Conservation (phyloP, 1,140 invertebrate genomes). For the Caenorhabditis latens region DNA sequence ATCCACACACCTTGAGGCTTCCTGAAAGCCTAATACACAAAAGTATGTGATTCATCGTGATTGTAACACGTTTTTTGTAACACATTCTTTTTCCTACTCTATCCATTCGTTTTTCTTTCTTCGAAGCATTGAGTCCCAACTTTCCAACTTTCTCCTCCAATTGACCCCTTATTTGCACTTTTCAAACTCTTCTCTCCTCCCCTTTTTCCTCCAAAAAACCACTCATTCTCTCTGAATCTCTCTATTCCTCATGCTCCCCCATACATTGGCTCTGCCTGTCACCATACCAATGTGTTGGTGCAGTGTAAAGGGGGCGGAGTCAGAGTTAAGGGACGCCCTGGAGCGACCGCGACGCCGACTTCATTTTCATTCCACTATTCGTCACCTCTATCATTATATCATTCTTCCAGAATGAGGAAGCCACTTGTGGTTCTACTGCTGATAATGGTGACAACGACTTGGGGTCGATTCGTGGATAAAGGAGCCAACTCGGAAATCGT, state of each 20-base stretch:
- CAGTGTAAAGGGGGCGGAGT: constrained; percentile 22
- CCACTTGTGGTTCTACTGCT: constrained; percentile 52
- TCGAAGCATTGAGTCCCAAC: constrained; percentile 1
- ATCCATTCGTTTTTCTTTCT: not conserved
- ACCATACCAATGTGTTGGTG: constrained; percentile 55
- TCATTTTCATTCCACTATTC: not conserved
- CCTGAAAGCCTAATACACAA: not conserved
- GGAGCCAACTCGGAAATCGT: constrained; percentile 8
- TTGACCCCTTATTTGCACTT: constrained; percentile 20
- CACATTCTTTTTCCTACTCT: not conserved
- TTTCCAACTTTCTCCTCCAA: constrained; percentile 20
- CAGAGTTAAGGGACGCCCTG: too few relatives aligned
- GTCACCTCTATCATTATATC: not conserved
- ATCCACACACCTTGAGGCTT: not conserved
- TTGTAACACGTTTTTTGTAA: constrained; percentile 1
- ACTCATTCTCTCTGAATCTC: constrained; percentile 4
- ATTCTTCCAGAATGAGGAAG: constrained; percentile 56
- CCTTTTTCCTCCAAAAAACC: not conserved
- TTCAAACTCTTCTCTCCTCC: not conserved
- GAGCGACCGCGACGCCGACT: not conserved
- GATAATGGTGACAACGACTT: constrained; percentile 38
- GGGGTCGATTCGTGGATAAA: constrained; percentile 26
- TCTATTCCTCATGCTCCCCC: not conserved
- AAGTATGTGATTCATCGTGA: constrained; percentile 19
- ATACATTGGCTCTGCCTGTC: not conserved